Conservation (phyloP, 2,888 invertebrate species). For the Limnephilus marmoratus region DNA sequence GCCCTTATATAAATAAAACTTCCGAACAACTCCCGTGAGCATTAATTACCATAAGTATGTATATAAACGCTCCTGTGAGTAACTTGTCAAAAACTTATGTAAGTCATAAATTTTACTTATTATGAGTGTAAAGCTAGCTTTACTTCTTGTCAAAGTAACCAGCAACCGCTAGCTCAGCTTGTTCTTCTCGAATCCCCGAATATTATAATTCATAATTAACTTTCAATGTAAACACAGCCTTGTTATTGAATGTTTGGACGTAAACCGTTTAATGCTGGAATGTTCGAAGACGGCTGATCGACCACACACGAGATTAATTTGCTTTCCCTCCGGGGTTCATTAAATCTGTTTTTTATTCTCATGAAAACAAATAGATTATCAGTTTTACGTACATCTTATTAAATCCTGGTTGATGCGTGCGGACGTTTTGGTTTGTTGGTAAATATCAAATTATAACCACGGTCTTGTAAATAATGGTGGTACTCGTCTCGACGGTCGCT, state of each 20-base stretch:
- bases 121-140: background rate
- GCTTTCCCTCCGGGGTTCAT: background rate
- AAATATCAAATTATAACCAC: background rate
- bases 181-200: background rate
- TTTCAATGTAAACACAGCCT: conserved; percentile 41
- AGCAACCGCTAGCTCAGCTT: background rate
- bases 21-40: no score
- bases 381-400: conserved; percentile 22
- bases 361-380: conserved; percentile 4
- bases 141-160: background rate
- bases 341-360: conserved; percentile 23
- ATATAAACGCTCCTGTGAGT: no score
- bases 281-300: conserved; percentile 10
- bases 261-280: conserved; percentile 44
- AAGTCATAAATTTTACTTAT: no score
- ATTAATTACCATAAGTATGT: no score
- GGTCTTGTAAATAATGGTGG: background rate
- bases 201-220: conserved; percentile 18
- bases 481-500: background rate
- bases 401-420: conserved; percentile 9
- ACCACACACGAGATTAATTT: conserved; percentile 35
- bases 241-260: conserved; percentile 40
- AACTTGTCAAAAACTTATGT: no score
- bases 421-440: background rate
- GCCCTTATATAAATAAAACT: no score